These are phyloP conservation scores for Novumbra hubbsi DNA, from an alignment of 2,797 vertebrate species.

Conservation along the genomic window DNA sequence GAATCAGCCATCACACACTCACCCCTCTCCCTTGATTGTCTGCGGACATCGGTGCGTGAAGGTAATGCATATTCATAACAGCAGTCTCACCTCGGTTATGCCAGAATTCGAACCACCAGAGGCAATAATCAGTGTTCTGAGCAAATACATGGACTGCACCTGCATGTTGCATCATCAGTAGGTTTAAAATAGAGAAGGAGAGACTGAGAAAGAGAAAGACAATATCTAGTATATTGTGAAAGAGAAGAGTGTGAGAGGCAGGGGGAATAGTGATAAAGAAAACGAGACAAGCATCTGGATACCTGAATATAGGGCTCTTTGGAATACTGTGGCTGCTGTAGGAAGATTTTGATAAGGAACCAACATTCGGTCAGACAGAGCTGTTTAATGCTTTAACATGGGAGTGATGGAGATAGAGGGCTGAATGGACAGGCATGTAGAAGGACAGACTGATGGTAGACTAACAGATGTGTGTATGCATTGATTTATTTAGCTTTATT, in stretches of 20 bases:
- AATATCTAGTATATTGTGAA: neutral
- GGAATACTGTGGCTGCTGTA: neutral
- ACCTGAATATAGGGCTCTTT: conserved; percentile 1
- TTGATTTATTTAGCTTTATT: too few species aligned
- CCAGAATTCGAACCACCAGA: conserved; percentile 55
- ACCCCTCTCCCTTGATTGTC: conserved; percentile 45
- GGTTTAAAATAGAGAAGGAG: neutral
- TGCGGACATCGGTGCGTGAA: conserved; percentile 61
- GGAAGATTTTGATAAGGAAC: neutral
- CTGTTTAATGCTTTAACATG: neutral
- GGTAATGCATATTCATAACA: conserved; percentile 65
- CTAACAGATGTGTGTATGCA: too few species aligned
- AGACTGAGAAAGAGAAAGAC: neutral
- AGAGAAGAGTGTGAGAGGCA: neutral
- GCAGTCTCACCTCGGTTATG: conserved; percentile 37
- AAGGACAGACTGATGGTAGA: too few species aligned
- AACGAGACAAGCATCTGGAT: neutral
- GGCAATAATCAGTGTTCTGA: conserved; percentile 52
- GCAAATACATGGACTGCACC: conserved; percentile 24
- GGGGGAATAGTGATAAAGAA: neutral
- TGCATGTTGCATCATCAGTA: conserved; percentile 51
- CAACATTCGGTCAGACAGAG: neutral
- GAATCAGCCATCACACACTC: conserved; percentile 15
- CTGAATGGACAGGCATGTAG: neutral
- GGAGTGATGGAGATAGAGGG: neutral